Percentiles rank a stretch among this genome's conserved stretches.
Evolutionary conservation across 23 tunicate species (phyloP).

Genomic region (Trididemnum miniatum): DNA sequence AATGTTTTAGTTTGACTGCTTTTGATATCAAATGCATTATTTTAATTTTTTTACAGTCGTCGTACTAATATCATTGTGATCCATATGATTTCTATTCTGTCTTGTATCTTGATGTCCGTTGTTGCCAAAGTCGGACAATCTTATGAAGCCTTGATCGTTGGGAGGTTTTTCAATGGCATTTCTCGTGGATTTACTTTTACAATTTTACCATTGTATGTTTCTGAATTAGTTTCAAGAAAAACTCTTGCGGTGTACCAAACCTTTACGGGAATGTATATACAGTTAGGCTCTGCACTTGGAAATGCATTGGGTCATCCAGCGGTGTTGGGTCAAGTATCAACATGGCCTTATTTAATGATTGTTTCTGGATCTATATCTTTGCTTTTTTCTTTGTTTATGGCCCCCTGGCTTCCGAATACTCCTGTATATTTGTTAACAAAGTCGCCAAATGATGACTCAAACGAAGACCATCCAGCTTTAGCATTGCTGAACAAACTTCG

Average conservation of each 20-base stretch:
- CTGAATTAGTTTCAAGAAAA: conserved; percentile 52
- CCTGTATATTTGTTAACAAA: conserved; percentile 26
- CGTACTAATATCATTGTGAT: conserved; percentile 19
- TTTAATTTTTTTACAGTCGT: conserved; percentile 44
- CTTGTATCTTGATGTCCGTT: conserved; percentile 54
- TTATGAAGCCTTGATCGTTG: conserved; percentile 57
- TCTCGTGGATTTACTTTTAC: conserved; percentile 49
- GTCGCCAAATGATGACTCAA: background rate
- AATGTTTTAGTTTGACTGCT: too few species aligned
- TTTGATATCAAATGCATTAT: too few species aligned
- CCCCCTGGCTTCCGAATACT: conserved; percentile 53
- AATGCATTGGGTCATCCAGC: conserved; percentile 23
- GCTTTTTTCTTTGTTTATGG: conserved; percentile 16
- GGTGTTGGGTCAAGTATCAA: conserved; percentile 42
- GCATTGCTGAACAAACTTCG: conserved; percentile 17
- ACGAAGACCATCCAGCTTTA: background rate
- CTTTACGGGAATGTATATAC: background rate
- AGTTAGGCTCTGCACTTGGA: conserved; percentile 40
- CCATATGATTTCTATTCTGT: conserved; percentile 35
- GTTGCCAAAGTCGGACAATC: conserved; percentile 46
- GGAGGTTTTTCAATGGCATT: conserved; percentile 52
- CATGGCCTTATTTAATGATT: conserved; percentile 38
- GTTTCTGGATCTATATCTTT: conserved; percentile 42
- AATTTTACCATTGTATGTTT: conserved; percentile 30
- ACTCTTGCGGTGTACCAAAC: conserved; percentile 50